These are phyloP conservation scores for Ctenochaetus hawaiiensis DNA, from an alignment of 2,797 vertebrate species.

Conservation along the genomic window DNA sequence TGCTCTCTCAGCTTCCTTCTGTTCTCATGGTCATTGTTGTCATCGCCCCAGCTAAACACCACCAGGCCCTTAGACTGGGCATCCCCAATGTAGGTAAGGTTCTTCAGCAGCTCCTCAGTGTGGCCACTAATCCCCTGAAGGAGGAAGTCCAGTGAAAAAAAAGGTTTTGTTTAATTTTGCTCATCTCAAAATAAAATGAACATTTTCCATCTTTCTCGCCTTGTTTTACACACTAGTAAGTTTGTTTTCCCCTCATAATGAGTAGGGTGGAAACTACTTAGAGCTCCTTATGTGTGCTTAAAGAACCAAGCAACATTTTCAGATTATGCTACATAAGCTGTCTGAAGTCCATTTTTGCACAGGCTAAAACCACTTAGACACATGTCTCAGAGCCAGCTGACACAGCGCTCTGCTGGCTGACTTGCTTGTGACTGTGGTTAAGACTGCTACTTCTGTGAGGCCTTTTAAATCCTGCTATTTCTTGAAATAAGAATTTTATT, in stretches of 20 bases:
- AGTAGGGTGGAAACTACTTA: not conserved
- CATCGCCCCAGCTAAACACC: slow-evolving; percentile 97
- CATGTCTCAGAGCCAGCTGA: not conserved
- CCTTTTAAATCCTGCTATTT: not conserved
- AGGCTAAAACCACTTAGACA: not conserved
- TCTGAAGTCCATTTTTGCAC: not conserved
- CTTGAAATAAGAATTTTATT: not conserved
- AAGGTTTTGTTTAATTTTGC: not conserved
- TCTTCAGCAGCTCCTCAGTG: slow-evolving; percentile 92
- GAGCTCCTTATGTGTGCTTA: not conserved
- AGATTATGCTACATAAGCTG: not conserved
- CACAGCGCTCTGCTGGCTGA: not conserved
- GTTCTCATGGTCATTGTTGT: slow-evolving; percentile 94
- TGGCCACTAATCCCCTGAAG: slow-evolving; percentile 94
- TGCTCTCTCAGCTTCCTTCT: slow-evolving; percentile 90
- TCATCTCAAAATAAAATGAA: not conserved
- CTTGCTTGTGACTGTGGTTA: not conserved
- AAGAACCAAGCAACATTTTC: not conserved
- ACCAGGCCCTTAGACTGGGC: slow-evolving; percentile 94
- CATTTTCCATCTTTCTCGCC: too few relatives aligned
- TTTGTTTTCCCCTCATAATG: not conserved
- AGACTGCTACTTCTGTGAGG: not conserved
- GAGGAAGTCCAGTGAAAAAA: not conserved
- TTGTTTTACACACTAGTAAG: not conserved
- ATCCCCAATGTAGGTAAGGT: slow-evolving; percentile 87